A percentile compares a stretch with the other conserved stretches of the same genome.
Conservation (phyloP, 2,888 invertebrate species). For the Cosmia trapezina region DNA sequence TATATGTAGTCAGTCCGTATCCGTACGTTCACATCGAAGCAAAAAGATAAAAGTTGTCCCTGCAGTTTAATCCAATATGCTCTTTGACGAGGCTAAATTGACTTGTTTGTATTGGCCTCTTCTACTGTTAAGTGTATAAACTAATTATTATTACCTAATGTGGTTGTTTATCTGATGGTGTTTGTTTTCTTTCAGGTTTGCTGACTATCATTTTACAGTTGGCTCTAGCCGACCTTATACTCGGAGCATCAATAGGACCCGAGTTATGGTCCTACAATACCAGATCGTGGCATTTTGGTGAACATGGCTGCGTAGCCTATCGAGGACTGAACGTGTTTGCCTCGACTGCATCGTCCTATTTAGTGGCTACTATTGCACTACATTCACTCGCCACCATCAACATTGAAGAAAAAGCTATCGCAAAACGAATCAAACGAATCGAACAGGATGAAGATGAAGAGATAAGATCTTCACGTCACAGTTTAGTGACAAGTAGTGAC, state of each 20-base stretch:
- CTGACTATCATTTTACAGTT: constrained; percentile 89
- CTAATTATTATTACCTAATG: neutral
- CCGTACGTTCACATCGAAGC: constrained; percentile 9
- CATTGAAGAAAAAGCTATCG: constrained; percentile 83
- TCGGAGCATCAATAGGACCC: constrained; percentile 83
- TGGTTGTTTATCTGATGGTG: neutral
- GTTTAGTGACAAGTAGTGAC: constrained; percentile 86
- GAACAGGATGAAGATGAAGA: constrained; percentile 83
- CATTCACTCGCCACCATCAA: constrained; percentile 90
- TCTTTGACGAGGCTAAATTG: constrained; percentile 29
- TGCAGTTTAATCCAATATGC: constrained; percentile 12
- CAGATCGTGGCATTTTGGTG: constrained; percentile 88
- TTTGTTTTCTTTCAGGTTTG: constrained; percentile 82
- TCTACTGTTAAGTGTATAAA: neutral
- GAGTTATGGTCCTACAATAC: constrained; percentile 89
- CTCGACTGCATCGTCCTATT: constrained; percentile 90
- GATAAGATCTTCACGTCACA: constrained; percentile 86
- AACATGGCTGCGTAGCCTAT: constrained; percentile 87
- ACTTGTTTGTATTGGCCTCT: constrained; percentile 18
- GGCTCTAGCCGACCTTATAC: constrained; percentile 86
- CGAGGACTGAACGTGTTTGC: constrained; percentile 89
- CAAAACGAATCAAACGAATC: constrained; percentile 78
- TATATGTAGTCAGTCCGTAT: neutral
- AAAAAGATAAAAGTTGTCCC: constrained; percentile 3
- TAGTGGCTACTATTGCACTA: constrained; percentile 89